Evolutionary conservation across 2,113 vertebrate genomes (phyloP).

Genomic region (Toxotes jaculatrix): DNA sequence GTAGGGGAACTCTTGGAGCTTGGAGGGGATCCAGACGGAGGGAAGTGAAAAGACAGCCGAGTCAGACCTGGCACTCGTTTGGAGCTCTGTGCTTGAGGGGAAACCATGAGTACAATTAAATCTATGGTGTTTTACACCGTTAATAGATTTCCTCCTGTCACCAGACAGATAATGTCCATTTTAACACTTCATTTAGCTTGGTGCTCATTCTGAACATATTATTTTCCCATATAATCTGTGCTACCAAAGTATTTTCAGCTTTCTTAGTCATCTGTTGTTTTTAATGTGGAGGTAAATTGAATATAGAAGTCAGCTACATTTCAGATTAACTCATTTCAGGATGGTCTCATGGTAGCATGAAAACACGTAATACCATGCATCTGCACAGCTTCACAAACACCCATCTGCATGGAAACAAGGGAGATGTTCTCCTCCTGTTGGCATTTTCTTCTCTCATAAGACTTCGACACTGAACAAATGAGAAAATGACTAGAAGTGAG

Average conservation of each 20-base stretch:
- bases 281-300: neutral
- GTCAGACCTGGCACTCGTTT: slow-evolving; percentile 43
- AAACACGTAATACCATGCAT: slow-evolving; percentile 3
- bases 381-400: slow-evolving; percentile 30
- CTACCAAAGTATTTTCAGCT: neutral
- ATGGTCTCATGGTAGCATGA: neutral
- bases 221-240: neutral
- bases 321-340: neutral
- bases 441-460: neutral
- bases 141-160: slow-evolving; percentile 63
- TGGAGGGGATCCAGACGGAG: slow-evolving; percentile 30
- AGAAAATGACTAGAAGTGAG: slow-evolving; percentile 1
- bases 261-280: neutral
- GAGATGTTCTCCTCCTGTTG: neutral
- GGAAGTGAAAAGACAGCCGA: slow-evolving; percentile 40
- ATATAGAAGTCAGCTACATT: neutral
- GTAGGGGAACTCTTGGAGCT: neutral
- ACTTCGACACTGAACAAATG: slow-evolving; percentile 20
- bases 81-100: slow-evolving; percentile 55
- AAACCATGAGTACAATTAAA: slow-evolving; percentile 65
- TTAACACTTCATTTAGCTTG: slow-evolving; percentile 43
- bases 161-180: slow-evolving; percentile 27
- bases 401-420: slow-evolving; percentile 4
- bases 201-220: slow-evolving; percentile 20
- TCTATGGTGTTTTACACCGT: slow-evolving; percentile 60